These are phyloP conservation scores for Microhierax caerulescens DNA, from an alignment of 2,797 vertebrate species.

Conservation along the genomic window DNA sequence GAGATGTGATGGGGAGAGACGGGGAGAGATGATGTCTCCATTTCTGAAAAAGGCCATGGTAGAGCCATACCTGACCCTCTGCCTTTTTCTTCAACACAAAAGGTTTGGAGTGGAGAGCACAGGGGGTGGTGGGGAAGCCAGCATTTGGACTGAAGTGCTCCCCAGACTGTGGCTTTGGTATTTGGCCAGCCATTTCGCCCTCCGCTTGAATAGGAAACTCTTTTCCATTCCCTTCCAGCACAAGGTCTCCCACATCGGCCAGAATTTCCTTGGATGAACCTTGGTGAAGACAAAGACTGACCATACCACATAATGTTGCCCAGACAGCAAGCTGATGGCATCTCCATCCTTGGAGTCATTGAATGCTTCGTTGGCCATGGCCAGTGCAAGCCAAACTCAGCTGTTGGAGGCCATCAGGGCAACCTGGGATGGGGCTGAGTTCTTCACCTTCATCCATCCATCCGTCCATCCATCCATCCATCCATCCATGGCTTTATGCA, in stretches of 20 bases:
- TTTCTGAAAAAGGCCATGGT: not conserved
- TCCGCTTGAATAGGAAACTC: not conserved
- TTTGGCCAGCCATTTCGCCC: not conserved
- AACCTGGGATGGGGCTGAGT: not conserved
- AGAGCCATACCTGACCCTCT: not conserved
- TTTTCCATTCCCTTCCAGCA: not conserved
- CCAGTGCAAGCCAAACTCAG: fast-evolving
- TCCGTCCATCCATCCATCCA: not conserved
- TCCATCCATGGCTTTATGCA: not conserved
- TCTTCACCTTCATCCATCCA: not conserved
- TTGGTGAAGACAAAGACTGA: not conserved
- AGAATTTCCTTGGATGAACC: not conserved
- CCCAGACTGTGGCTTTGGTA: not conserved
- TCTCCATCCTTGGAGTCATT: not conserved
- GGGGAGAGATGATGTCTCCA: not conserved
- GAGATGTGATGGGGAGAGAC: not conserved
- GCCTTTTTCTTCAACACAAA: not conserved
- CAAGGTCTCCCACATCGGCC: not conserved
- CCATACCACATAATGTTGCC: not conserved
- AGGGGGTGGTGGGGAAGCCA: not conserved
- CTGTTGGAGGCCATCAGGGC: not conserved
- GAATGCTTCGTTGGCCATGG: fast-evolving
- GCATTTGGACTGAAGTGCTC: not conserved
- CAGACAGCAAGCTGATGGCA: not conserved
- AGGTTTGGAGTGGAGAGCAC: not conserved